Conservation (phyloP, 2,888 invertebrate genomes). For the Hirtodrosophila alboralis region DNA sequence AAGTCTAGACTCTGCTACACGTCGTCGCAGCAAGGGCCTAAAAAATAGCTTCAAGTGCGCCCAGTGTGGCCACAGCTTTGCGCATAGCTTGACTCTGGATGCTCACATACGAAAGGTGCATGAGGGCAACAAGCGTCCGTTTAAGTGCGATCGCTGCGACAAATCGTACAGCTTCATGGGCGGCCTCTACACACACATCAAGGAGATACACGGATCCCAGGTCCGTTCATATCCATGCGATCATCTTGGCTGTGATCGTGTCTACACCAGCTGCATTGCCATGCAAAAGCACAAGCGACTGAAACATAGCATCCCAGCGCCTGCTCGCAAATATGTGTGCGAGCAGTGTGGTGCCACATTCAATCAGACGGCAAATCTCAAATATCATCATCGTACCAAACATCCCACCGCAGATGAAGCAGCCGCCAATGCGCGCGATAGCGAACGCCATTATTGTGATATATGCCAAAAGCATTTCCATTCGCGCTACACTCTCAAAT, state of each 20-base stretch:
- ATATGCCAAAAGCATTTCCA: conserved; percentile 78
- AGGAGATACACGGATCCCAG: conserved; percentile 72
- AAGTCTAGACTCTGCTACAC: background rate
- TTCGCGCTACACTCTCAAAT: conserved; percentile 78
- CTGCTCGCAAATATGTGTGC: conserved; percentile 74
- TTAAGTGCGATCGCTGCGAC: conserved; percentile 80
- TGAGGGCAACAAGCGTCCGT: conserved; percentile 78
- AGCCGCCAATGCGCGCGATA: conserved; percentile 53
- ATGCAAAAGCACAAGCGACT: conserved; percentile 81
- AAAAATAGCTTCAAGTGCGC: conserved; percentile 71
- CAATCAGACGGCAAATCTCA: conserved; percentile 81
- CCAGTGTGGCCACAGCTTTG: conserved; percentile 75
- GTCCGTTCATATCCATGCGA: conserved; percentile 76
- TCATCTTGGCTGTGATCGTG: conserved; percentile 73
- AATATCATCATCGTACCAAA: conserved; percentile 79
- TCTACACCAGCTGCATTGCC: conserved; percentile 81
- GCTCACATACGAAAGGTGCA: conserved; percentile 80
- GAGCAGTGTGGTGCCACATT: conserved; percentile 82
- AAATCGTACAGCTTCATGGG: conserved; percentile 80
- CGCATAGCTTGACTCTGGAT: conserved; percentile 72
- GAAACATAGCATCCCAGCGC: conserved; percentile 64
- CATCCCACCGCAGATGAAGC: conserved; percentile 76
- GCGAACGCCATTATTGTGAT: conserved; percentile 67
- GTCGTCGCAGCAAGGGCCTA: conserved; percentile 42
- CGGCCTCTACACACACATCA: conserved; percentile 80